These are phyloP conservation scores for Rhea pennata DNA, from an alignment of 2,113 vertebrate species.

Conservation along the genomic window DNA sequence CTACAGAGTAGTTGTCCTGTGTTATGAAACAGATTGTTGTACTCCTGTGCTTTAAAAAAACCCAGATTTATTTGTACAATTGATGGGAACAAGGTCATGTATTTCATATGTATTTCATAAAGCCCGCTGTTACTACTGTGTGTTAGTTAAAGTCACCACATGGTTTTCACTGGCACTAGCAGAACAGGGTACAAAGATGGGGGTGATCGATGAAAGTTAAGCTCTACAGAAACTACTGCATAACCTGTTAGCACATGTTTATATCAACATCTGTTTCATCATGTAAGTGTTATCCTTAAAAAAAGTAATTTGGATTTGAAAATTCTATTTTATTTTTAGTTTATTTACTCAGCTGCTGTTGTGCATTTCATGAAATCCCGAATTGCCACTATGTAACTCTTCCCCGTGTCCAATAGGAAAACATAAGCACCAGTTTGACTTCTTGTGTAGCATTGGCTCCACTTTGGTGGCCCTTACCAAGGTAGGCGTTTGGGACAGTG, in stretches of 20 bases:
- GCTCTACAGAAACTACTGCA: background rate
- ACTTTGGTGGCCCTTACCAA: background rate
- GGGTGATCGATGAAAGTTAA: background rate
- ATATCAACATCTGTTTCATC: background rate
- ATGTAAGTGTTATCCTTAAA: background rate
- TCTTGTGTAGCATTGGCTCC: background rate
- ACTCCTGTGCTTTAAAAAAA: background rate
- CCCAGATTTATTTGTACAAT: background rate
- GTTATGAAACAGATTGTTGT: background rate
- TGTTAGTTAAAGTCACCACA: background rate
- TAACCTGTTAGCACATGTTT: background rate
- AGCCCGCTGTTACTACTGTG: background rate
- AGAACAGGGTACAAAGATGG: background rate
- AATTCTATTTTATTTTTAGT: background rate
- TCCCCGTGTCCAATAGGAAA: background rate
- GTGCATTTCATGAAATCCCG: background rate
- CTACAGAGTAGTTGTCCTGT: background rate
- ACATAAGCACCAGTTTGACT: background rate
- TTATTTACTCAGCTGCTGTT: background rate
- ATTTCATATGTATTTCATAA: background rate
- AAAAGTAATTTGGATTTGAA: background rate
- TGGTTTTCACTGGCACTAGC: background rate
- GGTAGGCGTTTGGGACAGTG: background rate
- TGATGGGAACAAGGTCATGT: background rate
- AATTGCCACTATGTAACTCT: background rate